Base-by-base conservation (phyloP, 2,797 vertebrate species). In the Phalanger gymnotis region DNA sequence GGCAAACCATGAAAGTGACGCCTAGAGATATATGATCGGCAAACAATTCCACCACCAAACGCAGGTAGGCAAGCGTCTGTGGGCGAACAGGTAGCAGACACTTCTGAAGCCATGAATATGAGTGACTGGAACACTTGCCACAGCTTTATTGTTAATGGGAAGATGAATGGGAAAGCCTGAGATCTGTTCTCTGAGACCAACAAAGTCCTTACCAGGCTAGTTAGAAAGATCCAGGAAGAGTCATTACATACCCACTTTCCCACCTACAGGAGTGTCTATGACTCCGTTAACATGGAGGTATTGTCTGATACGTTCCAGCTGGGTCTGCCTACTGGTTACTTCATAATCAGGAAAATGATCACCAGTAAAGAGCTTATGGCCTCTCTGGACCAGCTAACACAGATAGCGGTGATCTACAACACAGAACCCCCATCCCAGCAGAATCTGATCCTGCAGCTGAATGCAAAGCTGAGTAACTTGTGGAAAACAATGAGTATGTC, bases 41-140 rank as follows among this genome's bases (percentile, higher is more conserved):
- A 99, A 99, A 94, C 99, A 99, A 99, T 99, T 99, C 98, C 99
- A 99, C 94, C 99, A 99, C 98, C 99, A 99, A 98, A 99, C 99
- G 4, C 97, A 99, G 14, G 99, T 99, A 99, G 13, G 99, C 99
- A 99, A 99, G 98, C 98, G 99, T 0, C 99, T 99, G 52, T 99
- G 99, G 98, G 99, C 93, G 99, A 99, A 90, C 99, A 99, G 2
- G 99, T 99, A 93, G 99, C 99, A 95, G 99, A 99, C 0, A 99
- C 99, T 19, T 99, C 99, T 90, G 99, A 99, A 97, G 98, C 99
- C 94, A 99, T 99, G 99, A 99, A 99, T 98, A 99, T 99, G 99
- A 99, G 99, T 0, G 99, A 99, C 98, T 99, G 99, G 99, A 98
- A 99, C 0, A 99, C 99, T 54, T 99, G 99, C 97, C 99, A 99